Conservation (phyloP, 2,113 vertebrate genomes). For the Pogona vitticeps region DNA sequence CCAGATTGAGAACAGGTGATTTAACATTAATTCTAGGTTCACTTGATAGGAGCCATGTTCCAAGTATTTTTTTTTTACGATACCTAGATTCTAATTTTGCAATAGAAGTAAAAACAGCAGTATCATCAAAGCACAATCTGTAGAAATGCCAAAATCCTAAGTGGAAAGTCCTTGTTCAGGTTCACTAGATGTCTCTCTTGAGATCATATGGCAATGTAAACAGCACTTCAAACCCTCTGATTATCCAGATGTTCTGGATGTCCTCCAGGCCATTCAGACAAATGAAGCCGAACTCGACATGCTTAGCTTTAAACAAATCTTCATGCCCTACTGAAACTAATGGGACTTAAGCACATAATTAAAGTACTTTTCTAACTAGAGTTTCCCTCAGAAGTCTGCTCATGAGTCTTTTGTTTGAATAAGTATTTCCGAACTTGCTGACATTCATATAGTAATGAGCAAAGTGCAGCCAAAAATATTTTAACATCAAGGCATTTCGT, state of each 20-base stretch:
- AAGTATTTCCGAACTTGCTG: slow-evolving; percentile 7
- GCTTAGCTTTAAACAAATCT: slow-evolving; percentile 24
- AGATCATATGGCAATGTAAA: slow-evolving; percentile 22
- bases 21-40: background rate
- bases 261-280: slow-evolving; percentile 30
- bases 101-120: background rate
- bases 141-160: slow-evolving; percentile 5
- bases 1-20: background rate
- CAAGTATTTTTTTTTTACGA: background rate
- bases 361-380: background rate
- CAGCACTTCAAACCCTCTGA: slow-evolving; percentile 6
- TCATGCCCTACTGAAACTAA: slow-evolving; percentile 28
- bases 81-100: background rate
- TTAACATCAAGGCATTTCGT: slow-evolving; percentile 57
- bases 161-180: slow-evolving; percentile 3
- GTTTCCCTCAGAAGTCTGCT: slow-evolving; percentile 9
- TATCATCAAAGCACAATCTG: background rate
- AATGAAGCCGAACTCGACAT: slow-evolving; percentile 40
- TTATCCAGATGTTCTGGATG: slow-evolving; percentile 37
- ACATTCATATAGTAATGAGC: slow-evolving; percentile 15
- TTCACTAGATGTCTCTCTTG: slow-evolving; percentile 28
- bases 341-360: background rate
- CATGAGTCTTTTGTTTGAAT: slow-evolving; percentile 32
- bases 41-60: background rate
- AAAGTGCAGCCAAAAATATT: slow-evolving; percentile 23